Base-by-base conservation (phyloP, 2,888 invertebrate genomes). In the Eristalinus aeneus region DNA sequence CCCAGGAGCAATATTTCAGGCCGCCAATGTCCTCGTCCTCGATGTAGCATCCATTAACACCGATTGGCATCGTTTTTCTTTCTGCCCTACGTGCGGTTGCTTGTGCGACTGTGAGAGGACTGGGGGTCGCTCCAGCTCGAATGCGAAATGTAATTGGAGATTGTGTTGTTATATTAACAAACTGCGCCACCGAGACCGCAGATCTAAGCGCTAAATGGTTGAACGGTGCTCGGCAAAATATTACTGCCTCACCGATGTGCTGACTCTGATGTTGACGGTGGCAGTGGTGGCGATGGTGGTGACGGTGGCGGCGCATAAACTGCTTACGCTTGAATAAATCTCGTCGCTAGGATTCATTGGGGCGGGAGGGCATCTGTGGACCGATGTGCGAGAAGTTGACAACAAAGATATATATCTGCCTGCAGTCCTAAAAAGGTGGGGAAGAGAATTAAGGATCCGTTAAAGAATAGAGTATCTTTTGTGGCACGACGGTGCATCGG, bases 71-170 rank as follows among this genome's bases (percentile, higher is more conserved):
- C 80, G 80, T 80, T 60, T 68, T 23, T 68, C 60, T 53, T 53
- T 69, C 46, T 36, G 8, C 20, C 0, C 20, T 32, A 6, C 27
- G 60, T 27, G 31, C 16, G 73, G 22, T 11, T 20, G 23, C 39
- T 39, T 34, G 32, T 46, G 20, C 23, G 53, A n/a, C 34, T 74
- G 36, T 74, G 74, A 60, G 71, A 39, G 61, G 61, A 53, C 61
- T 23, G 71, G 56, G 81, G 76, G 73, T 2, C 27, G 27, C n/a
- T 76, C 76, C 65, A 22, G 72, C 74, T 82, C 74, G 68, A 86
- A 76, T 86, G 64, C 77, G 77, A 81, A 82, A 71, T 61, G 81
- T 86, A 82, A 86, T 86, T 86, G 86, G 69, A 82, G 82, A 81
- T 69, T 69, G 76, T 82, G 77, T 71, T 65, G 86, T 86, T 86